Conservation (phyloP, 2,113 vertebrate species). For the Archilochus colubris region DNA sequence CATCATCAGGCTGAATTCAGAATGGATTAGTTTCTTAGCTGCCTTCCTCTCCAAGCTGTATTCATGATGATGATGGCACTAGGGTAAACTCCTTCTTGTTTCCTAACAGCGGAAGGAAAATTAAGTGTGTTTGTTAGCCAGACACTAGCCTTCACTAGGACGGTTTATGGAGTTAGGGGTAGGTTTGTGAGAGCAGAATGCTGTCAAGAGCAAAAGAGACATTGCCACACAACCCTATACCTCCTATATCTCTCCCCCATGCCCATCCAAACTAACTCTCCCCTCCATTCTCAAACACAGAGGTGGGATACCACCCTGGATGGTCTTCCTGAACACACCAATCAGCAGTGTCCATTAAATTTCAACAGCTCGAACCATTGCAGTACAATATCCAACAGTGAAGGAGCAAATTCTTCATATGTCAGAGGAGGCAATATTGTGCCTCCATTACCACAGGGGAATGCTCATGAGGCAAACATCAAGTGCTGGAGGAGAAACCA, state of each 20-base stretch:
- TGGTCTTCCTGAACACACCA: background rate
- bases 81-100: slow-evolving; percentile 45
- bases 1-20: slow-evolving; percentile 14
- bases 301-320: background rate
- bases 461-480: background rate
- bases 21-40: background rate
- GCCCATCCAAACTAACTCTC: background rate
- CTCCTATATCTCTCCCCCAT: background rate
- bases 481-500: background rate
- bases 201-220: background rate
- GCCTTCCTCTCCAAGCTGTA: background rate
- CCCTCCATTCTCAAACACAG: background rate
- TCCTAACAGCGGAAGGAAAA: background rate
- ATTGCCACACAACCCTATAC: background rate
- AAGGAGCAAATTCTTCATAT: background rate
- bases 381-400: background rate
- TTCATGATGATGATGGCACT: background rate
- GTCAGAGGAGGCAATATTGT: background rate
- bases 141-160: background rate
- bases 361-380: background rate
- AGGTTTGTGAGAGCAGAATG: background rate
- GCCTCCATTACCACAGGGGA: background rate
- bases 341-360: background rate
- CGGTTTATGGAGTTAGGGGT: background rate
- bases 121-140: background rate